Percentiles rank a stretch among this genome's conserved stretches.
Evolutionary conservation across 1,140 invertebrate species (phyloP).

Genomic region (Euura saliciscinereae): DNA sequence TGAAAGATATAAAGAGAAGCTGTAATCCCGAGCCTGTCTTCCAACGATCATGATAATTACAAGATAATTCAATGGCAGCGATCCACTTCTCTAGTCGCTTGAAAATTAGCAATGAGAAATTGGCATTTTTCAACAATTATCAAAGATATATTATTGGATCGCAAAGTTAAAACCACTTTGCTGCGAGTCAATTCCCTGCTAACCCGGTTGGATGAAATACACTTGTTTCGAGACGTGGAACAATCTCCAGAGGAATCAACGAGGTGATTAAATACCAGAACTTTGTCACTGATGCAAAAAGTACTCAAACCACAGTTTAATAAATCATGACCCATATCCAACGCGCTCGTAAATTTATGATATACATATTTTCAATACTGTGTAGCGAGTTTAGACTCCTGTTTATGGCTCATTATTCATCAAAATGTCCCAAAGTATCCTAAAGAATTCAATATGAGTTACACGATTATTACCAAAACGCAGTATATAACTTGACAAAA

Average conservation of each 20-base stretch:
- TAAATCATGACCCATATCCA: background rate
- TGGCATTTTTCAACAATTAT: conserved; percentile 1
- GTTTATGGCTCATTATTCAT: background rate
- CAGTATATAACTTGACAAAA: background rate
- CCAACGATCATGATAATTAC: too few species aligned
- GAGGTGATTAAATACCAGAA: background rate
- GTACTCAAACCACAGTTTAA: background rate
- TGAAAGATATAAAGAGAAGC: too few species aligned
- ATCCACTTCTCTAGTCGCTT: background rate
- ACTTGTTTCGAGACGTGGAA: too few species aligned
- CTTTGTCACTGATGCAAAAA: background rate
- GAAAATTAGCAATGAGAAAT: background rate
- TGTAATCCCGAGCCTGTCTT: too few species aligned
- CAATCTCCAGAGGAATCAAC: too few species aligned
- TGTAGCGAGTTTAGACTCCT: background rate
- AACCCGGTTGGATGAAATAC: background rate
- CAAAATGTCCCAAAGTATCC: background rate
- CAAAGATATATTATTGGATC: background rate
- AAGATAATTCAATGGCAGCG: background rate
- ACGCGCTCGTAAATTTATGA: background rate
- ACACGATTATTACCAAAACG: background rate
- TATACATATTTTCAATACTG: background rate
- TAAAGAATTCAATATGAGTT: background rate
- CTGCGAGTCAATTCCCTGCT: background rate
- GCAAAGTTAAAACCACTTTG: background rate